These are phyloP conservation scores for Spea bombifrons DNA, from an alignment of 2,113 vertebrate genomes.

Conservation along the genomic window DNA sequence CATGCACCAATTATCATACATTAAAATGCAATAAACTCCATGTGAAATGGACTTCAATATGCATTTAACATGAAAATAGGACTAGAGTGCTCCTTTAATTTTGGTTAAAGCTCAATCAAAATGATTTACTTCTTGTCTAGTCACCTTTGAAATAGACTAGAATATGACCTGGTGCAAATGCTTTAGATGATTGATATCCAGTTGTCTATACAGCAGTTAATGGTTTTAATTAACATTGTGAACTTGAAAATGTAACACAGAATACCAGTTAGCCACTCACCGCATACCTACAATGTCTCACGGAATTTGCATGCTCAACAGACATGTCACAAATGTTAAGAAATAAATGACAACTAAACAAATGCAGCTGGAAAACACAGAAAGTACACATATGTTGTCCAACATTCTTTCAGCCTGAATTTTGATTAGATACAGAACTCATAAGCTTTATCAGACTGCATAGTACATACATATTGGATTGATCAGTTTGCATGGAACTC, in stretches of 20 bases:
- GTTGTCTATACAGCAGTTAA: neutral
- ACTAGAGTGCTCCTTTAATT: neutral
- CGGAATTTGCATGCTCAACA: constrained; percentile 29
- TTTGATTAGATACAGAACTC: constrained; percentile 28
- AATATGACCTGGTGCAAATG: constrained; percentile 1
- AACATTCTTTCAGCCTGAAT: constrained; percentile 33
- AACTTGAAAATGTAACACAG: neutral
- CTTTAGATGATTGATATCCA: constrained; percentile 16
- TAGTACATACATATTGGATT: constrained; percentile 23
- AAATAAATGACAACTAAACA: constrained; percentile 40
- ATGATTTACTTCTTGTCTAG: constrained; percentile 16
- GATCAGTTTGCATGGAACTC: constrained; percentile 40
- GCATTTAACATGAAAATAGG: too few species aligned
- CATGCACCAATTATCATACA: too few species aligned
- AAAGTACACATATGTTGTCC: constrained; percentile 29
- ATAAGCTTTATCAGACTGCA: neutral
- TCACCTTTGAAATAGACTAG: constrained; percentile 6
- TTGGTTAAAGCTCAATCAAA: neutral
- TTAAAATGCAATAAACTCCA: neutral
- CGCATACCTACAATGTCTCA: neutral
- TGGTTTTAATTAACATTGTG: neutral
- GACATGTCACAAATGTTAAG: constrained; percentile 35
- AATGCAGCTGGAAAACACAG: constrained; percentile 15
- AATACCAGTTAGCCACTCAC: constrained; percentile 11
- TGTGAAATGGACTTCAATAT: neutral